Conservation (phyloP, 2,888 invertebrate genomes). For the Pollenia amentaria region DNA sequence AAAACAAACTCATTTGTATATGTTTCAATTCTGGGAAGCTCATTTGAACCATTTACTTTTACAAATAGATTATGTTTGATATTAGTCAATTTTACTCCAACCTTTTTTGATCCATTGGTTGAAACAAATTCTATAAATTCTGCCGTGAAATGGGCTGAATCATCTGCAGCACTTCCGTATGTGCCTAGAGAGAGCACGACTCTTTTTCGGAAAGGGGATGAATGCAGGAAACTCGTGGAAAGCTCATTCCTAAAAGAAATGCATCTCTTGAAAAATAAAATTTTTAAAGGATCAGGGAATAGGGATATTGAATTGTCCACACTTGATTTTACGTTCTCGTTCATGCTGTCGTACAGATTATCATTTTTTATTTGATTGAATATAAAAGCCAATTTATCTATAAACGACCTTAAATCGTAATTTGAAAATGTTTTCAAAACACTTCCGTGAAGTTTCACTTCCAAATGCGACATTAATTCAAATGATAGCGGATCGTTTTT, state of each 20-base stretch:
- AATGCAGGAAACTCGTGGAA: slow-evolving; percentile 51
- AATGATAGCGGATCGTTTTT: neutral
- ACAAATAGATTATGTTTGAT: too few relatives aligned
- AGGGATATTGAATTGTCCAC: slow-evolving; percentile 23
- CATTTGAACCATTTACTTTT: too few relatives aligned
- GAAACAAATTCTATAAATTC: too few relatives aligned
- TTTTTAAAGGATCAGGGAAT: slow-evolving; percentile 43
- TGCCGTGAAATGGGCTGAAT: slow-evolving; percentile 26
- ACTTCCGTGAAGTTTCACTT: slow-evolving; percentile 23
- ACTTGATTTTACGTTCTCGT: neutral
- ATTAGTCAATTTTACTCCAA: too few relatives aligned
- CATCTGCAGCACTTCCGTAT: slow-evolving; percentile 28
- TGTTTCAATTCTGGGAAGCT: too few relatives aligned
- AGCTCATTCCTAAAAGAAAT: slow-evolving; percentile 52
- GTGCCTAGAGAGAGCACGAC: slow-evolving; percentile 50
- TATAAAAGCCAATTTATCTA: neutral
- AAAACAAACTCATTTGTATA: too few relatives aligned
- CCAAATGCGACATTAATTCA: slow-evolving; percentile 32
- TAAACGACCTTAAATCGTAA: slow-evolving; percentile 19
- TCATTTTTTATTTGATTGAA: slow-evolving; percentile 38
- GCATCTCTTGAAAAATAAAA: slow-evolving; percentile 46
- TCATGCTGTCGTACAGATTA: neutral
- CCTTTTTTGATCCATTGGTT: too few relatives aligned
- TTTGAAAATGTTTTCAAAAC: neutral
- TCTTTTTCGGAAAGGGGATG: slow-evolving; percentile 23